phyloP scores from a whole-genome alignment of 2,888 invertebrate genomes.

The Dolomedes plantarius region DNA sequence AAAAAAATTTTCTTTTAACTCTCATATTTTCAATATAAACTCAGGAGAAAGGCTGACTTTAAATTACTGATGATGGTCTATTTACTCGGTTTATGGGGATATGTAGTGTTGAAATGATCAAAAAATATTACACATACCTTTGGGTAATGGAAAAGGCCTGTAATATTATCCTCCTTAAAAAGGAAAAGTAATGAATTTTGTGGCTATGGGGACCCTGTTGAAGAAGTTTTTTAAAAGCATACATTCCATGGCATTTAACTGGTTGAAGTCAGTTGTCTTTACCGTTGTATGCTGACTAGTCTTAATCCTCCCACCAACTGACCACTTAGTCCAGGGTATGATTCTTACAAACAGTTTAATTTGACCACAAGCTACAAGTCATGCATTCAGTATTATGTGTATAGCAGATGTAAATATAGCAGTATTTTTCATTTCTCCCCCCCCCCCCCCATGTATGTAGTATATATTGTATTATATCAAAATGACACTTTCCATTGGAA shows the following conservation, averaged over 20 bases:
- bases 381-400: conserved; percentile 60
- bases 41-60: too few species aligned
- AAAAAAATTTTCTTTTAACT: too few species aligned
- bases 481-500: background rate
- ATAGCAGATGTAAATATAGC: conserved; percentile 37
- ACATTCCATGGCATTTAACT: conserved; percentile 37
- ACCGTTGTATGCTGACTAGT: conserved; percentile 36
- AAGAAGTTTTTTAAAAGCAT: too few species aligned
- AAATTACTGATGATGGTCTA: too few species aligned
- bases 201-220: too few species aligned
- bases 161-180: too few species aligned
- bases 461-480: conserved; percentile 8
- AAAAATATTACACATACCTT: too few species aligned
- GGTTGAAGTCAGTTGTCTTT: conserved; percentile 24
- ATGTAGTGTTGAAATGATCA: too few species aligned
- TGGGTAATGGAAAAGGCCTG: too few species aligned
- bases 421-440: conserved; percentile 18
- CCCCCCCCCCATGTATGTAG: background rate
- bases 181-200: too few species aligned
- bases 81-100: too few species aligned
- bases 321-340: conserved; percentile 26
- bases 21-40: too few species aligned
- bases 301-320: conserved; percentile 44
- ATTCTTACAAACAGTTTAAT: conserved; percentile 19
- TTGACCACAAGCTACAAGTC: conserved; percentile 49